Conservation (phyloP, 2,113 vertebrate species). For the Gavia stellata region DNA sequence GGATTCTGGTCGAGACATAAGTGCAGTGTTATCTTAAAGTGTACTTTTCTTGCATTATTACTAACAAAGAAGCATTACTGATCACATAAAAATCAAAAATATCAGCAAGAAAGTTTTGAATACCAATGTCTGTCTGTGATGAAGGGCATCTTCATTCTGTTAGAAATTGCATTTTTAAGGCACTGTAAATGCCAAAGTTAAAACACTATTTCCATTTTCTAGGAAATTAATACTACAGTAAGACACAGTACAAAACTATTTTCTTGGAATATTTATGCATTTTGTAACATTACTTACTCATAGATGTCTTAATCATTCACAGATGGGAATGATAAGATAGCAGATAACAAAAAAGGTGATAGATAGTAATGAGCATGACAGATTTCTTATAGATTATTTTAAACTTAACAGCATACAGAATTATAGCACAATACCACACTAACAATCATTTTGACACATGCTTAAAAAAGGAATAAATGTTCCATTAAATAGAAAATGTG, state of each 20-base stretch:
- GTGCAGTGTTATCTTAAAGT: not conserved
- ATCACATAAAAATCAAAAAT: not conserved
- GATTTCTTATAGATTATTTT: not conserved
- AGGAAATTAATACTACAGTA: not conserved
- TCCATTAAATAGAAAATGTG: not conserved
- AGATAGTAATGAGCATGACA: not conserved
- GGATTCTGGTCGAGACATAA: not conserved
- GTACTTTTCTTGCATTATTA: not conserved
- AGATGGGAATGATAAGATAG: not conserved
- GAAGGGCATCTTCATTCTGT: not conserved
- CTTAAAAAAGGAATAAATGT: not conserved
- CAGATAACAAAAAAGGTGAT: not conserved
- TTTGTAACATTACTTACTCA: not conserved
- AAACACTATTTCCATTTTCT: not conserved
- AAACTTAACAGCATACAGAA: not conserved
- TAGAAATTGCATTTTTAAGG: not conserved
- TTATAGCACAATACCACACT: not conserved
- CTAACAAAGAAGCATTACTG: not conserved
- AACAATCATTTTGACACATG: not conserved
- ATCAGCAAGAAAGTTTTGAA: not conserved
- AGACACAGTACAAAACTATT: not conserved
- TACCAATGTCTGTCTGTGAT: not conserved
- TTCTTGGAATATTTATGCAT: not conserved
- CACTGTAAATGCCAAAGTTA: not conserved
- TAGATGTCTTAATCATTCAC: not conserved